Conservation (phyloP, 2,888 invertebrate genomes). For the Hirtodrosophila duncani region DNA sequence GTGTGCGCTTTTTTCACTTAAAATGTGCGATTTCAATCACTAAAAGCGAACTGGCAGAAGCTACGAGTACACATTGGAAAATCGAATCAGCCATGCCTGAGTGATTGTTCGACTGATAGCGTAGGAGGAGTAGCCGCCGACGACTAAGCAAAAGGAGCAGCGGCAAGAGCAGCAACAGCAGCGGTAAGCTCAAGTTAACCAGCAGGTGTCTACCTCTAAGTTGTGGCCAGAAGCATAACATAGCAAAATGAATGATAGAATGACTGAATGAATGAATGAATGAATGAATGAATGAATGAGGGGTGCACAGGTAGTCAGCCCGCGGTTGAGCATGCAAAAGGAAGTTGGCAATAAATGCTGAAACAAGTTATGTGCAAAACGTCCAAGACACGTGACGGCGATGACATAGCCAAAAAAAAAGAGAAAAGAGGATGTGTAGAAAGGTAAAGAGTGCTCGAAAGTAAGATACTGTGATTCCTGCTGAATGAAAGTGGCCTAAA, state of each 20-base stretch:
- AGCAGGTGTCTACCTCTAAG: conserved; percentile 31
- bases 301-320: too few relatives aligned
- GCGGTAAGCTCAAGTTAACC: conserved; percentile 27
- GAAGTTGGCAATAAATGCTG: conserved; percentile 69
- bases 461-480: conserved; percentile 6
- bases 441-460: neutral
- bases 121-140: conserved; percentile 4
- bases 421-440: neutral
- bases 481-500: too few relatives aligned
- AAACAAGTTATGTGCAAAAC: conserved; percentile 69
- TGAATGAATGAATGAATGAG: too few relatives aligned
- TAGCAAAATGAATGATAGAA: neutral
- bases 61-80: conserved; percentile 61
- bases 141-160: conserved; percentile 2
- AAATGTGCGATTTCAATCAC: conserved; percentile 74
- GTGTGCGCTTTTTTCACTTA: conserved; percentile 70
- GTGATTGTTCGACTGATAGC: conserved; percentile 32
- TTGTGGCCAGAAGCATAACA: conserved; percentile 28
- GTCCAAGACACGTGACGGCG: conserved; percentile 59
- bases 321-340: conserved; percentile 24
- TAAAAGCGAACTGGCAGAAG: conserved; percentile 68
- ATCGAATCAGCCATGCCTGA: conserved; percentile 62
- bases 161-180: conserved; percentile 2
- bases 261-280: too few relatives aligned
- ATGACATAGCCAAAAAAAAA: neutral